phyloP scores from a whole-genome alignment of 2,888 invertebrate species.

The Choristoneura rosaceana region DNA sequence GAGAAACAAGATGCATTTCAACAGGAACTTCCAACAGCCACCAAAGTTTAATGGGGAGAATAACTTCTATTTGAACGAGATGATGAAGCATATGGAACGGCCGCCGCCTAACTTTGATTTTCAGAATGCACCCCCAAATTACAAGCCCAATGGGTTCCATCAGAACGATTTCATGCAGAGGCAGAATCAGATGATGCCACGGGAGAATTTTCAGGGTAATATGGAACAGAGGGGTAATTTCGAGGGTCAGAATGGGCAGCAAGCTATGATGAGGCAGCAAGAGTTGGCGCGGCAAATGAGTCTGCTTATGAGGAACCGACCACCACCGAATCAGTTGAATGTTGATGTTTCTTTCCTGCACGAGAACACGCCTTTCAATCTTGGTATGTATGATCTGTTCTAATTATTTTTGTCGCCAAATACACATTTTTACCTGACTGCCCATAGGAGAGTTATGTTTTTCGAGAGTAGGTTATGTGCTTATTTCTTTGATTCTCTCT shows the following conservation, averaged over 20 bases:
- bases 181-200: slow-evolving; percentile 65
- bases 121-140: slow-evolving; percentile 65
- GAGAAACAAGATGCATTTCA: slow-evolving; percentile 69
- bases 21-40: slow-evolving; percentile 64
- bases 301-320: slow-evolving; percentile 73
- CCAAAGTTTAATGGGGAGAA: slow-evolving; percentile 70
- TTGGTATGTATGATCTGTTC: slow-evolving; percentile 62
- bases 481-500: no score
- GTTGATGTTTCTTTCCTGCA: slow-evolving; percentile 79
- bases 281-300: slow-evolving; percentile 79
- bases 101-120: slow-evolving; percentile 71
- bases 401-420: no score
- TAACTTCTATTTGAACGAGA: slow-evolving; percentile 63
- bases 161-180: slow-evolving; percentile 72
- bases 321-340: slow-evolving; percentile 75
- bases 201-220: slow-evolving; percentile 62
- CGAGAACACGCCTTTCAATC: slow-evolving; percentile 75
- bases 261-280: slow-evolving; percentile 71
- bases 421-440: no score
- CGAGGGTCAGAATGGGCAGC: slow-evolving; percentile 66
- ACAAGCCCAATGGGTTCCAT: slow-evolving; percentile 72
- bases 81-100: slow-evolving; percentile 68
- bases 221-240: slow-evolving; percentile 66
- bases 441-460: no score
- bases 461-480: no score